Base-by-base conservation (phyloP, 30 jellyfish, hydroid and myxozoan species). In the Cassiopea andromeda region DNA sequence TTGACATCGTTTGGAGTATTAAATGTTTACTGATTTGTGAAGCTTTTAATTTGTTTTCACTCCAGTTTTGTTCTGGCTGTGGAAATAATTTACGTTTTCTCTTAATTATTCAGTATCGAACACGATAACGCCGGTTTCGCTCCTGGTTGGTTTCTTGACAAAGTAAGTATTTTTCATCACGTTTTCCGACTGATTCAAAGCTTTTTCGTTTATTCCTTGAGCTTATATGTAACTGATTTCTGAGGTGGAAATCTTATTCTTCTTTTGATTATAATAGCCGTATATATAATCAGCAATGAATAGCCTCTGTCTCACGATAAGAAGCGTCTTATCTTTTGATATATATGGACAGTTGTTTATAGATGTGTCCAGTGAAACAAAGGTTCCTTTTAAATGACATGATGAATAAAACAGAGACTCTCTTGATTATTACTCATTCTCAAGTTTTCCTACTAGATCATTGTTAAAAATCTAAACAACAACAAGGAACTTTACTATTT, bases 71-170 rank as follows among this genome's bases (percentile, higher is more conserved):
- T 27, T 27, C 38, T 6, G 64, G 64, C 64, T 3, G 12, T 6
- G 7, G 7, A 54, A 54, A 54, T 54, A 54, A 6, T 10, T 54
- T 3, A 54, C 12, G 10, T 54, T 54, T 54, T 10, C 0, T 54
- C 12, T 54, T 54, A 54, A 54, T 48, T 0, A 70, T 81, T 70
- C 58, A 94, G 98, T 44, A 79, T 94, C 66, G 98, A 94, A 49
- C 98, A 94, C 57, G 98, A 94, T 85, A 94, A 94, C 49, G 94
- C 98, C 47, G 98, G 98, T 5, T 94, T 94, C 73, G 98, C 97
- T 38, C 97, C 98, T 38, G 98, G 98, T 54, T 94, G 98, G 98
- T 87, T 57, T 79, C 90, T 94, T 44, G 98, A 94, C 87, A 87
- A 87, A 88, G 98, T 94, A 71, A 48, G 89, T 59, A 1, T 48